Evolutionary conservation across 2,113 vertebrate genomes (phyloP).

Genomic region (Nannobrachium achirus): DNA sequence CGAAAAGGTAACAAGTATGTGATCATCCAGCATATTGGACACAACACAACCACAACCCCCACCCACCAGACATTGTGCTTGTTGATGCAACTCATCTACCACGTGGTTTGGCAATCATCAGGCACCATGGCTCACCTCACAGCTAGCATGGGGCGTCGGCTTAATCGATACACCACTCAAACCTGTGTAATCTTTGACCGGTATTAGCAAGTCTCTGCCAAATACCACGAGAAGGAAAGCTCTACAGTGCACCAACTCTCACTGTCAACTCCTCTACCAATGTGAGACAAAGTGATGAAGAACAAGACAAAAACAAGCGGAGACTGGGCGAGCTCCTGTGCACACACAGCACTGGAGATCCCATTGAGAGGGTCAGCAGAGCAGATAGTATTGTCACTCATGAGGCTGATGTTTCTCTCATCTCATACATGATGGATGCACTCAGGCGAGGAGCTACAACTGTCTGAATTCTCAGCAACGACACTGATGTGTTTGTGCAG

Average conservation of each 20-base stretch:
- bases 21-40: too few species aligned
- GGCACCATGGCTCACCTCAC: neutral
- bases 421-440: conserved; percentile 4
- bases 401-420: conserved; percentile 4
- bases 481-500: conserved; percentile 17
- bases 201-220: conserved; percentile 7
- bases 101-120: neutral
- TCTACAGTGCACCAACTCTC: conserved; percentile 1
- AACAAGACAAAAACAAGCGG: conserved; percentile 2
- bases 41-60: conserved; percentile 2
- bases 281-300: conserved; percentile 1
- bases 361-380: neutral
- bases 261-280: conserved; percentile 2
- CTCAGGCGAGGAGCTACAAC: conserved; percentile 5
- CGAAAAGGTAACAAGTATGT: neutral
- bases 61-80: neutral
- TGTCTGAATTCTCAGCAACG: conserved; percentile 7
- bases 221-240: too few species aligned
- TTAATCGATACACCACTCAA: neutral
- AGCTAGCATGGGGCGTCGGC: neutral
- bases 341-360: neutral
- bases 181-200: conserved; percentile 3
- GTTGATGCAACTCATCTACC: conserved; percentile 1
- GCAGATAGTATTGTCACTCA: too few species aligned
- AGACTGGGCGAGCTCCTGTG: conserved; percentile 1